A percentile compares a stretch with the other conserved stretches of the same genome.
Evolutionary conservation across 2,888 invertebrate species (phyloP).

Genomic region (Caenorhabditis becei): DNA sequence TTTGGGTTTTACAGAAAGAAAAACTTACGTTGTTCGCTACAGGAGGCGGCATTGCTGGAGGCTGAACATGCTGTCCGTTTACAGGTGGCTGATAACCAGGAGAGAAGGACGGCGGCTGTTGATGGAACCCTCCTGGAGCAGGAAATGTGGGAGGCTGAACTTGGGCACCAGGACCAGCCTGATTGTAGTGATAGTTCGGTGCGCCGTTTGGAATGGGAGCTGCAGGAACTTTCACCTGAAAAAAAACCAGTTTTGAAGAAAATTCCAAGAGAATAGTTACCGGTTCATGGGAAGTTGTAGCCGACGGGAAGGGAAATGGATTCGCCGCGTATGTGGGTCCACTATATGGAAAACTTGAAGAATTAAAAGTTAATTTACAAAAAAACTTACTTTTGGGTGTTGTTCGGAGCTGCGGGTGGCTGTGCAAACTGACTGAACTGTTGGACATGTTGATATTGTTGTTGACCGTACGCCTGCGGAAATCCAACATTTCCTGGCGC

Average conservation of each 20-base stretch:
- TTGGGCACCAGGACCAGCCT: slow-evolving; percentile 5
- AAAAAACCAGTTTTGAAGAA: neutral
- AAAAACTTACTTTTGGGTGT: slow-evolving; percentile 23
- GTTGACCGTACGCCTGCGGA: slow-evolving; percentile 66
- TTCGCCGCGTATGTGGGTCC: slow-evolving; percentile 28
- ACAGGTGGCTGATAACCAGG: slow-evolving; percentile 15
- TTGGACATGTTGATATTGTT: slow-evolving; percentile 61
- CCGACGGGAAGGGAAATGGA: slow-evolving; percentile 40
- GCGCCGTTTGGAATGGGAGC: slow-evolving; percentile 32
- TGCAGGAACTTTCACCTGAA: slow-evolving; percentile 27
- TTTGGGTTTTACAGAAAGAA: neutral
- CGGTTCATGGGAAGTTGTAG: slow-evolving; percentile 35
- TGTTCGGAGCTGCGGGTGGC: slow-evolving; percentile 20
- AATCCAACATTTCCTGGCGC: slow-evolving; percentile 63
- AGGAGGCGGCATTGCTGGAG: neutral
- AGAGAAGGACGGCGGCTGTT: slow-evolving; percentile 15
- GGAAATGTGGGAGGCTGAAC: slow-evolving; percentile 21
- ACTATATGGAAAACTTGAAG: no score
- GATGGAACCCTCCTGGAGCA: slow-evolving; percentile 1
- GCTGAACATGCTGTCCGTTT: slow-evolving; percentile 24
- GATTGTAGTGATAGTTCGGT: slow-evolving; percentile 12
- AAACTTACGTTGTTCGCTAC: neutral
- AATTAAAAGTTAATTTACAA: neutral
- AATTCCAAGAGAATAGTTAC: no score
- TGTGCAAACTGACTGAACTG: slow-evolving; percentile 60